Percentiles rank a stretch among this genome's conserved stretches.
Evolutionary conservation across 2,888 invertebrate species (phyloP).

Genomic region (Ormyrus labotus): DNA sequence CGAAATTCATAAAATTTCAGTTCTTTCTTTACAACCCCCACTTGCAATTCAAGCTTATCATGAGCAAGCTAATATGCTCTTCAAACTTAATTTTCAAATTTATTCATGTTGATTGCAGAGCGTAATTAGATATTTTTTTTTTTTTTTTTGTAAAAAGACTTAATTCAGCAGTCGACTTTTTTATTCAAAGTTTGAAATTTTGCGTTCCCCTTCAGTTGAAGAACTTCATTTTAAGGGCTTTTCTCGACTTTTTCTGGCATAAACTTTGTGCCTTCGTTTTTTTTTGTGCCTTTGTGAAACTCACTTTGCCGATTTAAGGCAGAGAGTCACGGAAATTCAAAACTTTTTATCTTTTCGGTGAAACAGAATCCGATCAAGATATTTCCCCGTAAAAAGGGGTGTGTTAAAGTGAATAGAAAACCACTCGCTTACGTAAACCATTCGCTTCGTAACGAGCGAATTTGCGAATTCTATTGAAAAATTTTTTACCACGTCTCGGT

Average conservation of each 20-base stretch:
- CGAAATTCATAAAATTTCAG: no score
- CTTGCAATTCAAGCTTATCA: no score
- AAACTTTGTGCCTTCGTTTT: background rate
- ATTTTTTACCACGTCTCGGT: background rate
- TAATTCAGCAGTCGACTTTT: no score
- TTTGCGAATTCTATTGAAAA: no score
- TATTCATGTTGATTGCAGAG: no score
- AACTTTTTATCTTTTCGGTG: slow-evolving; percentile 25
- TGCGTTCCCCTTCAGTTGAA: background rate
- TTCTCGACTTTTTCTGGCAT: slow-evolving; percentile 14
- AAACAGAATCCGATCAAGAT: slow-evolving; percentile 28
- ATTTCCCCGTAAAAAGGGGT: background rate
- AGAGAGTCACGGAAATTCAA: slow-evolving; percentile 22
- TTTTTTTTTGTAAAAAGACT: no score
- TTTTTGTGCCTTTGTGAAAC: slow-evolving; percentile 11
- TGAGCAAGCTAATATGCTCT: background rate
- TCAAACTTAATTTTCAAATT: background rate
- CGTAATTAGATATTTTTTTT: no score
- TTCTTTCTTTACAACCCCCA: no score
- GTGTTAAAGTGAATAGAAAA: background rate
- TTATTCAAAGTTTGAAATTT: background rate
- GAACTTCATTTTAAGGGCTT: slow-evolving; percentile 3
- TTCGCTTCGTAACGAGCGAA: no score
- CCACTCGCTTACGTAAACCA: background rate
- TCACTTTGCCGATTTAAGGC: slow-evolving; percentile 10